Base-by-base conservation (phyloP, 2,113 vertebrate species). In the Equus przewalskii region DNA sequence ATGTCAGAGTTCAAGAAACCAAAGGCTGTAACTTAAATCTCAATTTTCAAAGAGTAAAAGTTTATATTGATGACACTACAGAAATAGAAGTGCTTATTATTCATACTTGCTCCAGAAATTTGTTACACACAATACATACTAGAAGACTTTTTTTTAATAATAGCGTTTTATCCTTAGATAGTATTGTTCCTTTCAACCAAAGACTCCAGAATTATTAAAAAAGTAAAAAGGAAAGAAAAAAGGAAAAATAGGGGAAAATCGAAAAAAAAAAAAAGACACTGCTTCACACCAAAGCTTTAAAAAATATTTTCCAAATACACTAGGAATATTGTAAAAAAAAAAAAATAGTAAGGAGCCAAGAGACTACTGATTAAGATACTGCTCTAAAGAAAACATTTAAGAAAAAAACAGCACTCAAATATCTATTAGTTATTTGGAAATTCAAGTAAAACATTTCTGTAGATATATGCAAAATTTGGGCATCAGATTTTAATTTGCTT, bases 221-320 rank as follows among this genome's bases (percentile, higher is more conserved):
- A 96, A 85, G 24, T 49, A 97, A 97, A 98, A 98, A 94, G 93
- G 91, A 98, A 98, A 94, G 92, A 93, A 98, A 98, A 82, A 91
- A 97, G 82, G 80, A 96, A 72, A 92, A 97, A 95, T 98, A 95
- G 94, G 94, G 94, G 97, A 88, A 44, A 69, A 96, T 81, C 70
- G 93, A 30, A n/a, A 64, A 93, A 46, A 75, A 36, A 72, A 95
- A 46, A 73, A 98, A 94, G 96, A 98, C 96, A 97, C 97, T 98
- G 99, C 99, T 99, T 98, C 98, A 99, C 98, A 99, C 99, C 99
- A 99, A 99, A 99, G 99, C 98, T 98, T 97, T 97, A 94, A 90
- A 96, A 99, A 98, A 97, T 75, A 97, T 98, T 98, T 98, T 98
- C 96, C 96, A 98, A 98, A 98, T 98, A 98, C 98, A 98, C 98